phyloP scores from a whole-genome alignment of 2,797 vertebrate genomes.

The Delichon dasypus region DNA sequence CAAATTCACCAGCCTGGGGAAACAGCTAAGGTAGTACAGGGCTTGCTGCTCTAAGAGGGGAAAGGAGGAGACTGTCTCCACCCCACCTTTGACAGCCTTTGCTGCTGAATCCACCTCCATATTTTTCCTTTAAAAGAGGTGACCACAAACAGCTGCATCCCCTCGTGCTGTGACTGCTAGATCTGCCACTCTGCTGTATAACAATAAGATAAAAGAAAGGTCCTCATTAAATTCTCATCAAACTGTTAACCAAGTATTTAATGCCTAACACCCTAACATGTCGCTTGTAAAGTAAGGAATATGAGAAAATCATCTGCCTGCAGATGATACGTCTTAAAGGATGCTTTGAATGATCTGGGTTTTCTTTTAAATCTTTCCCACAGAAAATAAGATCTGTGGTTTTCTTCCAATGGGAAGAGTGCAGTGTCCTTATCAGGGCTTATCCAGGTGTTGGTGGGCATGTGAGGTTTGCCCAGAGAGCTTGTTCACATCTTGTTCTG shows the following conservation, averaged over 20 bases:
- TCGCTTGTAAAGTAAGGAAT: neutral
- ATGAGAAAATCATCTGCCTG: neutral
- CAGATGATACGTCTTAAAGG: neutral
- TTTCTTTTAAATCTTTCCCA: neutral
- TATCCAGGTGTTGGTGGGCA: neutral
- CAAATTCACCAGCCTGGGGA: slow-evolving; percentile 11
- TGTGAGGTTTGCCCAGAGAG: neutral
- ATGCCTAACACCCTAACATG: neutral
- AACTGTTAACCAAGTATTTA: neutral
- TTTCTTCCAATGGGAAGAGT: neutral
- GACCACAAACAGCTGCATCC: neutral
- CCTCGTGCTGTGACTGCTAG: neutral
- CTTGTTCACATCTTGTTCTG: neutral
- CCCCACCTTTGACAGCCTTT: neutral
- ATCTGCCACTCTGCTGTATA: neutral
- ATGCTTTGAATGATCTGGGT: neutral
- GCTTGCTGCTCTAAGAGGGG: neutral
- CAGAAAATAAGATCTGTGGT: neutral
- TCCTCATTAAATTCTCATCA: neutral
- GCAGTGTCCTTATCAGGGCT: neutral
- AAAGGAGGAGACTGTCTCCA: neutral
- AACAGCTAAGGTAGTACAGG: neutral
- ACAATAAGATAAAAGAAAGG: neutral
- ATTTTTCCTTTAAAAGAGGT: neutral
- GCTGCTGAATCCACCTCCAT: accelerated